Evolutionary conservation across 2,113 vertebrate species (phyloP), one percentile per base, ranked within the genome.

Genomic region (Platysternon megacephalum): DNA sequence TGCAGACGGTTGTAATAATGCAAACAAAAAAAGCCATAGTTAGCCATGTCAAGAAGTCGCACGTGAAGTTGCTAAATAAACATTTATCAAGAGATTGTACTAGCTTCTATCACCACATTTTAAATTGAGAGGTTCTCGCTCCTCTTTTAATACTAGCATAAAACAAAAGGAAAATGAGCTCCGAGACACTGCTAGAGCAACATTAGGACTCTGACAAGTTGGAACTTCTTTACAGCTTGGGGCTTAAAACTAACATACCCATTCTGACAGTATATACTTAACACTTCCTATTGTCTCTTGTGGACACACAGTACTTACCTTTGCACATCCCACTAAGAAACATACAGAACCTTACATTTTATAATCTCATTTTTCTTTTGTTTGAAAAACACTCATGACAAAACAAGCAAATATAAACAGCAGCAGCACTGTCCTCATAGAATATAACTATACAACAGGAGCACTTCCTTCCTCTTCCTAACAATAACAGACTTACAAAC

Each of bases 131-230:
- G 8, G n/a, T 22, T 72, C n/a, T 32, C 28, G 1, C 56, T 32
- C 28, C 28, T 72, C 58, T 61, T n/a, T 39, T 39, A 72, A 87
- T 9, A 42, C 8, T 17, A 16, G 11, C 19, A 35, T 0, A 6
- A 58, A 85, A 90, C 84, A 89, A 48, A 81, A 86, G 85, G 61
- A 16, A 81, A 55, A 76, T 3, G n/a, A 28, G 11, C 21, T 61
- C 52, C 51, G 82, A 72, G 48, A 79, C 22, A 91, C 44, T 61
- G 9, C 84, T 68, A 78, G 84, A 92, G 89, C 35, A 84, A 24
- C 55, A 39, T 10, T 4, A 35, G 1, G 28, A 44, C 11, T 42
- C 46, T 11, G 74, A 3, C 2, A 2, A 89, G 19, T 0, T 55
- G 48, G 24, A 79, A 91, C 29, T 35, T 61, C 78, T 88, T 87